Percentiles rank a stretch among this genome's conserved stretches.
Evolutionary conservation across 2,113 vertebrate species (phyloP).

Genomic region (Uria aalge): DNA sequence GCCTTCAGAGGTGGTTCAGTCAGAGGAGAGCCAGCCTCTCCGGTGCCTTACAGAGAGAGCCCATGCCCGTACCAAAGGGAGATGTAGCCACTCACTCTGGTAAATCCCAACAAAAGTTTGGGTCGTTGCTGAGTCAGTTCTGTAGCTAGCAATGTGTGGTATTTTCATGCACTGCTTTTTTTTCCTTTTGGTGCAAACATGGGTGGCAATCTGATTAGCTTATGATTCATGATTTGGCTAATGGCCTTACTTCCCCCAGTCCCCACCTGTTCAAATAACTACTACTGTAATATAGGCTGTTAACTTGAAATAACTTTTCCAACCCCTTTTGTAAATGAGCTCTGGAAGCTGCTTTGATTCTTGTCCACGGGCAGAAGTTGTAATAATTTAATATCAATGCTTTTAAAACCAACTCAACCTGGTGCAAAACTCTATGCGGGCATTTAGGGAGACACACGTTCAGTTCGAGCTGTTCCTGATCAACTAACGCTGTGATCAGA

Average conservation of each 20-base stretch:
- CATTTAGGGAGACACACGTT: neutral
- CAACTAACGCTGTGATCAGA: neutral
- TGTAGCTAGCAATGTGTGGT: neutral
- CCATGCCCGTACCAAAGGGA: neutral
- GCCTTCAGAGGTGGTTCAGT: neutral
- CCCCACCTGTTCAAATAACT: constrained; percentile 65
- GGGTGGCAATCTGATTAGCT: constrained; percentile 63
- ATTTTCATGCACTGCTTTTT: neutral
- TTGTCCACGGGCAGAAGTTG: neutral
- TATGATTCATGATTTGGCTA: constrained; percentile 63
- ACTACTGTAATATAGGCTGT: constrained; percentile 27
- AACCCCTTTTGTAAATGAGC: constrained; percentile 30
- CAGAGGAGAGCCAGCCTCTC: neutral
- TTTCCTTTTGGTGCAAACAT: constrained; percentile 41
- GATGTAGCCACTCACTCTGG: neutral
- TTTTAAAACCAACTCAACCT: neutral
- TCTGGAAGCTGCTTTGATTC: constrained; percentile 6
- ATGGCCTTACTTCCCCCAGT: constrained; percentile 47
- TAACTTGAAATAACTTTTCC: constrained; percentile 46
- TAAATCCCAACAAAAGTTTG: neutral
- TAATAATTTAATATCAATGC: neutral
- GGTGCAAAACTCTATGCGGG: neutral
- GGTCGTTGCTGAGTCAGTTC: constrained; percentile 11
- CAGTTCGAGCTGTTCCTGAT: neutral
- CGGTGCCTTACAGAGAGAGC: neutral